Percentiles rank a stretch among this genome's conserved stretches.
phyloP scores from a whole-genome alignment of 2,113 vertebrate species.

The Trochalopteron elliotii region DNA sequence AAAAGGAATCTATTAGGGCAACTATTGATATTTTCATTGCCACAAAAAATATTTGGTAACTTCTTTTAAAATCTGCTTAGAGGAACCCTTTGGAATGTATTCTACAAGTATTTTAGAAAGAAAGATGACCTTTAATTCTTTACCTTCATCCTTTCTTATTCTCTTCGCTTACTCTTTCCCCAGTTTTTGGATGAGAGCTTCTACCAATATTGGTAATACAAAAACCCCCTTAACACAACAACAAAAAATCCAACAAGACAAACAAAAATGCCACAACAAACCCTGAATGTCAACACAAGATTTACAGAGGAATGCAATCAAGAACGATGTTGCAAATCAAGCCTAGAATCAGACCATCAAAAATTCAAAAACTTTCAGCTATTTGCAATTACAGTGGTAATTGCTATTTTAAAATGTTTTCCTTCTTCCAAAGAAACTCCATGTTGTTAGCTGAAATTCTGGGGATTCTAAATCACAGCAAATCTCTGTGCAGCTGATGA shows the following conservation, averaged over 20 bases:
- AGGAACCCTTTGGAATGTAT: neutral
- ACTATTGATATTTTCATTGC: neutral
- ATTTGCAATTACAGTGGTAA: constrained; percentile 75
- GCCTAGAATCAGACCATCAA: constrained; percentile 71
- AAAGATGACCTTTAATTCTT: neutral
- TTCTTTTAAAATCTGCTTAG: neutral
- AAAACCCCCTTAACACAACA: neutral
- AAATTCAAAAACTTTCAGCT: constrained; percentile 73
- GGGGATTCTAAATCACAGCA: constrained; percentile 72
- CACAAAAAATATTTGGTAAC: neutral
- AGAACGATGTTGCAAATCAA: constrained; percentile 75
- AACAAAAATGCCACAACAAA: neutral
- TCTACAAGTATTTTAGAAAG: neutral
- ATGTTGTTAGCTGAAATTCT: constrained; percentile 71
- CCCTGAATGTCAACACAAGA: constrained; percentile 45
- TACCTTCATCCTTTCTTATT: neutral
- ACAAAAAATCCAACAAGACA: neutral
- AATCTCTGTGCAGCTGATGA: constrained; percentile 71
- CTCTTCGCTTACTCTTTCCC: neutral
- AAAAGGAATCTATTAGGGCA: neutral
- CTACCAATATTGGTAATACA: neutral
- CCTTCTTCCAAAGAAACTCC: constrained; percentile 69
- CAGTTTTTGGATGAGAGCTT: neutral
- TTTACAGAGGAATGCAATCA: constrained; percentile 72
- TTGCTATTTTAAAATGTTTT: constrained; percentile 80